A percentile compares a stretch with the other conserved stretches of the same genome.
Evolutionary conservation across 2,797 vertebrate species (phyloP).

Genomic region (Pangasius larnaudii): DNA sequence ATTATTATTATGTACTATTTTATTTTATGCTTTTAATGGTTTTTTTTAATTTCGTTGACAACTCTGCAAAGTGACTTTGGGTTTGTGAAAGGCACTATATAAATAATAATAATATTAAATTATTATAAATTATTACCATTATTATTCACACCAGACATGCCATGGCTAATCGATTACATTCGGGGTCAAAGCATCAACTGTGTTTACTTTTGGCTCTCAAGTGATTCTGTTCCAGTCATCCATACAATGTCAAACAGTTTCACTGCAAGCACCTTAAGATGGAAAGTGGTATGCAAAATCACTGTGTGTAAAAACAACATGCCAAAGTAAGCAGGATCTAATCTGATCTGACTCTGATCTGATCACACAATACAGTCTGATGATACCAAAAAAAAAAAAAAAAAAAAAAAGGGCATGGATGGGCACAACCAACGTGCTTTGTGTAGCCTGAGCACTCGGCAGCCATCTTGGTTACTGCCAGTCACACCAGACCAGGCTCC

Average conservation of each 20-base stretch:
- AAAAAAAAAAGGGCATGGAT: background rate
- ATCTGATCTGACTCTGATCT: background rate
- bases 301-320: background rate
- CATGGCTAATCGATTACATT: background rate
- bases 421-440: background rate
- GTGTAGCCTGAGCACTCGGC: background rate
- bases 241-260: background rate
- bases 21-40: background rate
- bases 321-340: background rate
- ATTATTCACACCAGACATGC: background rate
- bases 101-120: too few species aligned
- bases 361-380: background rate
- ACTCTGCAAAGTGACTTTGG: background rate
- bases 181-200: background rate
- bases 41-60: background rate
- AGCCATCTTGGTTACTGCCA: background rate
- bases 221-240: background rate
- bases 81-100: background rate
- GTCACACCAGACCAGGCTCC: background rate
- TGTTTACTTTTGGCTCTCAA: background rate
- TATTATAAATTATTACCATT: background rate
- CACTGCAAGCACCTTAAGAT: background rate
- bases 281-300: background rate
- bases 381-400: background rate
- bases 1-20: too few species aligned